Evolutionary conservation across 2,888 invertebrate genomes (phyloP).

Genomic region (Nephrotoma appendiculata): DNA sequence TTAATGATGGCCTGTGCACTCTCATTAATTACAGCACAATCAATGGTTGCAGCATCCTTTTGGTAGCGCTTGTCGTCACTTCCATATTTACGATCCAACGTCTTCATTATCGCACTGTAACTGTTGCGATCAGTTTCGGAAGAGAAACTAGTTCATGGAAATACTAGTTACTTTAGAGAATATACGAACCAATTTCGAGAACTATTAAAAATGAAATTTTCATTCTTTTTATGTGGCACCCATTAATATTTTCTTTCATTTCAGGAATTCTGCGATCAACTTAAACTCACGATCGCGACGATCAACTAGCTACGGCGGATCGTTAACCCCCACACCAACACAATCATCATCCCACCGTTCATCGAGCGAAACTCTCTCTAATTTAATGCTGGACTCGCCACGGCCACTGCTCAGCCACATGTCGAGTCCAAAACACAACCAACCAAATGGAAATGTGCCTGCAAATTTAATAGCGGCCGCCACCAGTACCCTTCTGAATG

Average conservation of each 20-base stretch:
- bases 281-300: constrained; percentile 29
- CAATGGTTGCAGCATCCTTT: too few species aligned
- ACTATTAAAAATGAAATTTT: neutral
- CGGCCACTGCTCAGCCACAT: constrained; percentile 23
- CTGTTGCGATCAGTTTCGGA: too few species aligned
- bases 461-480: neutral
- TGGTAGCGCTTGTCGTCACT: too few species aligned
- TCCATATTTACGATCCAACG: too few species aligned
- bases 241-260: constrained; percentile 15
- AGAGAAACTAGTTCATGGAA: too few species aligned
- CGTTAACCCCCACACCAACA: constrained; percentile 21
- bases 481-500: neutral
- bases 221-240: too few species aligned
- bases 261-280: constrained; percentile 23
- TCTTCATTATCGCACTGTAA: too few species aligned
- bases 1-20: too few species aligned
- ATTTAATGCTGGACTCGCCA: constrained; percentile 13
- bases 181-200: too few species aligned
- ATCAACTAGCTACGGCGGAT: constrained; percentile 28
- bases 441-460: neutral
- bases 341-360: constrained; percentile 29
- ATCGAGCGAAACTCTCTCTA: constrained; percentile 21
- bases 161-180: too few species aligned
- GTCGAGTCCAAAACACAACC: neutral
- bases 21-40: too few species aligned